A percentile compares a stretch with the other conserved stretches of the same genome.
Conservation (phyloP, 2,797 vertebrate genomes). For the Martes flavigula region DNA sequence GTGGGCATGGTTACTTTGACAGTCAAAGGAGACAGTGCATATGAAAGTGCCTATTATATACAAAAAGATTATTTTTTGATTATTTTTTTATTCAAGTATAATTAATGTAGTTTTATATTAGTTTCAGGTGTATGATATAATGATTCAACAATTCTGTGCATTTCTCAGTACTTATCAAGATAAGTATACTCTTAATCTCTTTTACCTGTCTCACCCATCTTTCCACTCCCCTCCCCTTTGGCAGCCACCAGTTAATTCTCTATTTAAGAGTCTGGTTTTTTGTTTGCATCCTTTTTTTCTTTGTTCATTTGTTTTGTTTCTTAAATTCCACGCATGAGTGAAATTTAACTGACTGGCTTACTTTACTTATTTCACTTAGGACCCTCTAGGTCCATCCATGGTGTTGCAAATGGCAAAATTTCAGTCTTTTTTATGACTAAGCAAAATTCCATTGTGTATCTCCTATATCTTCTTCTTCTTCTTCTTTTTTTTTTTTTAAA, state of each 20-base stretch:
- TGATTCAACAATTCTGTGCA: background rate
- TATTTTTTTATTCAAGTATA: background rate
- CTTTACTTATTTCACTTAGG: background rate
- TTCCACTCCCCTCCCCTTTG: background rate
- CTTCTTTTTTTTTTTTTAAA: no score
- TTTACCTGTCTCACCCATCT: background rate
- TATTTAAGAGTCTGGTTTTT: background rate
- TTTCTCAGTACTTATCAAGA: background rate
- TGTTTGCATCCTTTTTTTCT: background rate
- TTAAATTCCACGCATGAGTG: background rate
- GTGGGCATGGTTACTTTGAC: background rate
- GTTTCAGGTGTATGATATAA: background rate
- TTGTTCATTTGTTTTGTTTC: background rate
- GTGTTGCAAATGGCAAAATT: background rate
- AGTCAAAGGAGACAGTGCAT: background rate
- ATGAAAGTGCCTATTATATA: background rate
- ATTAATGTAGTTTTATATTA: background rate
- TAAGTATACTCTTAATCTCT: background rate
- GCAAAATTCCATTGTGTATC: background rate
- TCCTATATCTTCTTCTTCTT: background rate
- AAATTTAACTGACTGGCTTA: background rate
- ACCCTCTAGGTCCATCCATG: background rate
- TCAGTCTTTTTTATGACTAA: background rate
- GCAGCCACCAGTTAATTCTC: background rate
- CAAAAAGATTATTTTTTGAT: background rate